Percentiles rank a stretch among this genome's conserved stretches.
These are phyloP conservation scores for Podiceps cristatus DNA, from an alignment of 2,113 vertebrate species.

Conservation along the genomic window DNA sequence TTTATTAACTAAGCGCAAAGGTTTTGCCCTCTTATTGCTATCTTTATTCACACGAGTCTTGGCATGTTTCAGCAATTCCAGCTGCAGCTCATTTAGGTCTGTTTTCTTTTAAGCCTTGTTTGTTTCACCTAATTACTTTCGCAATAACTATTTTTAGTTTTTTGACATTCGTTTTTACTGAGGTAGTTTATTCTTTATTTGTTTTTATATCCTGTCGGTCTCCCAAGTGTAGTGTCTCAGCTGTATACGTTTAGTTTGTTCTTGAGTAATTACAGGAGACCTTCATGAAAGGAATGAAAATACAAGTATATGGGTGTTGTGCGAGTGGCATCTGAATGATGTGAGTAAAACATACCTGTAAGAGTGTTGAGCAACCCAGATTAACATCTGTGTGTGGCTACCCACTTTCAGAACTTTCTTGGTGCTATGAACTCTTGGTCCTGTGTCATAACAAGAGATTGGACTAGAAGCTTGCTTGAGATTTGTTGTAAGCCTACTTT, in stretches of 20 bases:
- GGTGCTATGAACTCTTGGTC: not conserved
- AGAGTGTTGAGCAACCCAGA: not conserved
- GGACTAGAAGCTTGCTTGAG: not conserved
- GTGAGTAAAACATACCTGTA: not conserved
- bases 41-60: conserved; percentile 9
- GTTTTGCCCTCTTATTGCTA: conserved; percentile 16
- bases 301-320: not conserved
- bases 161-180: not conserved
- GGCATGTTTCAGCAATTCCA: conserved; percentile 24
- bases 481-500: not conserved
- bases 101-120: conserved; percentile 36
- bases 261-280: conserved; percentile 2
- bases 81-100: conserved; percentile 23
- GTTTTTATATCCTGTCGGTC: not conserved
- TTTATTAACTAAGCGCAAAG: conserved; percentile 9
- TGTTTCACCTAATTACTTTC: conserved; percentile 51
- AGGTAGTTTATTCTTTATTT: conserved; percentile 11
- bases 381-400: not conserved
- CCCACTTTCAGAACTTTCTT: not conserved
- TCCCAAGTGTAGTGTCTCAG: conserved; percentile 7
- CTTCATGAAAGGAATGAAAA: not conserved
- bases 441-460: not conserved
- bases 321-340: not conserved
- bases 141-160: conserved; percentile 39
- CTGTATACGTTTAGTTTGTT: conserved; percentile 5